Conservation (phyloP, 2,797 vertebrate species). For the Dallia pectoralis region DNA sequence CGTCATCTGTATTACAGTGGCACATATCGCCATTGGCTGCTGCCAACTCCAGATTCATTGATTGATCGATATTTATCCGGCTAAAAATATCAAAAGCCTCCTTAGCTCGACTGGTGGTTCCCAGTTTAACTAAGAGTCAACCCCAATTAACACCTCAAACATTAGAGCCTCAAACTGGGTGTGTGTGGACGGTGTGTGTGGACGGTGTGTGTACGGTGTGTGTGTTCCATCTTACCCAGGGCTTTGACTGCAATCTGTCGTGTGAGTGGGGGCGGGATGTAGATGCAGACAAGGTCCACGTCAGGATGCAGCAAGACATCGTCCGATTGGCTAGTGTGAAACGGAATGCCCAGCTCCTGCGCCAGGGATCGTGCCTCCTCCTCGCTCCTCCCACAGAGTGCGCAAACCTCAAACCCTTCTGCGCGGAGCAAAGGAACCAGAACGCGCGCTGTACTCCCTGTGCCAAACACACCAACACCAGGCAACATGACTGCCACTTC, state of each 20-base stretch:
- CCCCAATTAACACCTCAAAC: not conserved
- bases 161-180: constrained; percentile 12
- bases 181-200: too few species aligned
- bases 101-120: too few species aligned
- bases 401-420: constrained; percentile 93
- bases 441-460: constrained; percentile 89
- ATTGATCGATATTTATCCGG: too few species aligned
- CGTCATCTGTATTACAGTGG: too few species aligned
- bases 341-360: constrained; percentile 87
- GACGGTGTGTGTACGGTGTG: not conserved
- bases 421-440: constrained; percentile 89
- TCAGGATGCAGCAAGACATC: constrained; percentile 94
- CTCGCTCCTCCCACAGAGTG: constrained; percentile 92
- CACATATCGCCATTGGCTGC: too few species aligned
- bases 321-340: constrained; percentile 92
- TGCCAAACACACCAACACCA: constrained; percentile 96
- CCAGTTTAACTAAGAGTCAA: too few species aligned
- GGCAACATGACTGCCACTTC: constrained; percentile 79
- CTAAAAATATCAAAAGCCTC: too few species aligned
- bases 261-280: constrained; percentile 92
- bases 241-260: constrained; percentile 96
- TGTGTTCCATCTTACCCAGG: constrained; percentile 83
- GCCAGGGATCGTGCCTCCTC: constrained; percentile 90
- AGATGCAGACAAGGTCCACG: constrained; percentile 96
- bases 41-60: too few species aligned